Conservation (phyloP, 2,113 vertebrate species). For the Erythrocebus patas region DNA sequence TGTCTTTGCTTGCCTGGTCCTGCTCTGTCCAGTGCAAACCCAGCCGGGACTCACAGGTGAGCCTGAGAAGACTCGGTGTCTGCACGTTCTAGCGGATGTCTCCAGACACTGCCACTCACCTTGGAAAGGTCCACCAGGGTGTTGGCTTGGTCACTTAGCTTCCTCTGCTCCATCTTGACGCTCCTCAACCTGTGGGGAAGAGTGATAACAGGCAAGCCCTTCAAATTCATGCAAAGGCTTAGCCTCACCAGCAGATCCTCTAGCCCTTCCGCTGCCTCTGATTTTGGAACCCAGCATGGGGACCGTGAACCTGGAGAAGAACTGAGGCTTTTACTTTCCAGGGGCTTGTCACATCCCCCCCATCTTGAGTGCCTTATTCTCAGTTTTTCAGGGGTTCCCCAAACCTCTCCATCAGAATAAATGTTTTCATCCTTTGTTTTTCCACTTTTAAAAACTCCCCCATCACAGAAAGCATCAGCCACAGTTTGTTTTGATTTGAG, state of each 20-base stretch:
- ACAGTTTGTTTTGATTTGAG: not conserved
- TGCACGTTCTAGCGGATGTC: not conserved
- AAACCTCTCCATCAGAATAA: not conserved
- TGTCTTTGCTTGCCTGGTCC: not conserved
- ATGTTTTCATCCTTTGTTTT: not conserved
- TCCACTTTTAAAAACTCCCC: not conserved
- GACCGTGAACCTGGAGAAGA: not conserved
- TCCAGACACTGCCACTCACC: conserved; percentile 81
- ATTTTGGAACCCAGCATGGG: not conserved
- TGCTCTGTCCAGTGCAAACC: rapidly evolving
- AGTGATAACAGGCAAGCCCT: not conserved
- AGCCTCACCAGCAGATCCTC: too few relatives aligned
- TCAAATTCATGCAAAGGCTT: rapidly evolving
- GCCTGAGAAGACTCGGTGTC: not conserved
- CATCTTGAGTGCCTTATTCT: not conserved
- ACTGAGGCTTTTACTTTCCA: too few relatives aligned
- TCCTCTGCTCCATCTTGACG: conserved; percentile 99
- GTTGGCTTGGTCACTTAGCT: conserved; percentile 98
- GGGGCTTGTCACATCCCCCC: not conserved
- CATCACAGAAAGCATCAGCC: not conserved
- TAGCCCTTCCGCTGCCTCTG: rapidly evolving
- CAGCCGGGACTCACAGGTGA: not conserved
- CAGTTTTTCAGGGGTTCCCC: not conserved
- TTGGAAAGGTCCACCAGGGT: conserved; percentile 98
- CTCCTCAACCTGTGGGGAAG: conserved; percentile 90